Evolutionary conservation across 2,888 invertebrate genomes (phyloP).

Genomic region (Myathropa florea): DNA sequence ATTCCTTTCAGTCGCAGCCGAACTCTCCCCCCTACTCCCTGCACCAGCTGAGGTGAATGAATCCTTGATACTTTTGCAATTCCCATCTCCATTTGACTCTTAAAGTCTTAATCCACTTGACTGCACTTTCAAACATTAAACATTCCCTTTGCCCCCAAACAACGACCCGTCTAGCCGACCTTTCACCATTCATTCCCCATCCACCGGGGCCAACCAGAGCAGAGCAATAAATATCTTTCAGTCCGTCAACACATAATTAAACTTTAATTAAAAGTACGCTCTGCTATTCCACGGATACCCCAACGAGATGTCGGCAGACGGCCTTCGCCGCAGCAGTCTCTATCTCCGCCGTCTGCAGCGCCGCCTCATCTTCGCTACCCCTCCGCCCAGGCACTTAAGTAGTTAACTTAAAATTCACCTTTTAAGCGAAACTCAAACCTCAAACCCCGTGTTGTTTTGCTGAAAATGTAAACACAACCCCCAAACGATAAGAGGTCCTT

Average conservation of each 20-base stretch:
- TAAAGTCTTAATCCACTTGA: constrained; percentile 30
- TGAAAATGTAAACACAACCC: constrained; percentile 49
- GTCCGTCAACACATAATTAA: constrained; percentile 66
- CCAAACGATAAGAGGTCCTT: constrained; percentile 49
- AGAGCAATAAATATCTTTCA: constrained; percentile 47
- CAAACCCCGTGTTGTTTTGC: neutral
- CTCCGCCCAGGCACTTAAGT: constrained; percentile 23
- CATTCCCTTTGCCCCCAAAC: neutral
- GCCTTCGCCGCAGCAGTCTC: neutral
- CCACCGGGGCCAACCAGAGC: neutral
- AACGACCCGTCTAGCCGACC: neutral
- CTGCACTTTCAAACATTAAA: constrained; percentile 22
- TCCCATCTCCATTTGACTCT: neutral
- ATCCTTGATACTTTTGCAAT: no score
- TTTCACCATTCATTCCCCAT: neutral
- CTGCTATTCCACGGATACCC: constrained; percentile 5
- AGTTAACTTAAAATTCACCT: constrained; percentile 62
- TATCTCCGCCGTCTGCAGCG: neutral
- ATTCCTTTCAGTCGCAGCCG: no score
- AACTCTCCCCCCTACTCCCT: no score
- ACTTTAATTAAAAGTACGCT: constrained; percentile 58
- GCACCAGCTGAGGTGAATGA: no score
- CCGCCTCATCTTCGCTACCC: no score
- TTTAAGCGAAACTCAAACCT: constrained; percentile 41
- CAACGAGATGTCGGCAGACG: neutral